Base-by-base conservation (phyloP, 2,888 invertebrate genomes). In the Caenorhabditis doughertyi region DNA sequence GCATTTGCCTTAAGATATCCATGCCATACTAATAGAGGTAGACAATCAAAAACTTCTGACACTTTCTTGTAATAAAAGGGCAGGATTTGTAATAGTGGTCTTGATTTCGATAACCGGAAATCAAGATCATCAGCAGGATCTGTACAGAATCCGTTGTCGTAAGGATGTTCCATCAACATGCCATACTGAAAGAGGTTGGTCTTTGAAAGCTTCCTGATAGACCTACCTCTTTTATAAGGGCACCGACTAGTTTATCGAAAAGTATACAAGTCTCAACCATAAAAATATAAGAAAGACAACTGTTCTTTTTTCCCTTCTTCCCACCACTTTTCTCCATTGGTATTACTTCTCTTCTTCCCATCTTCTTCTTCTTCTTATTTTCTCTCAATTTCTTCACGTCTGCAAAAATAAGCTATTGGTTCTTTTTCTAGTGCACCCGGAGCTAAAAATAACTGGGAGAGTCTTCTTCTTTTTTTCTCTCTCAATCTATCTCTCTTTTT, bases 371-470 rank as follows among this genome's bases (percentile, higher is more conserved):
- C 42, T 32, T 47, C 32, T 51, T n/a, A n/a, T n/a, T n/a, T n/a
- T n/a, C n/a, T n/a, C n/a, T n/a, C n/a, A n/a, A n/a, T n/a, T n/a
- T 55, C 44, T 49, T 44, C 64, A 32, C 27, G 44, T 42, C 51
- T 65, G 51, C 65, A 18, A 65, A 65, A 65, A 51, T 65, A 51
- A 51, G 51, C 13, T 27, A 51, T 65, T 65, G 65, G 51, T 65
- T 65, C 55, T 64, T 65, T 65, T 62, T 60, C 72, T 39, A 44
- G 62, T 55, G 64, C 62, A 55, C 35, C 62, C 35, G 60, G 53
- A 25, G 49, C 73, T 73, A 73, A 73, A 73, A 73, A 73, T 73
- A 73, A 62, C 73, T 55, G 32, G 35, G 47, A 27, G 51, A 18
- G 25, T 67, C 67, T 55, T 42, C 39, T 53, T 51, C 47, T 47